Evolutionary conservation across 2,113 vertebrate genomes (phyloP), one percentile per base, ranked within the genome.

Genomic region (Cyphomyrus plagiostoma): DNA sequence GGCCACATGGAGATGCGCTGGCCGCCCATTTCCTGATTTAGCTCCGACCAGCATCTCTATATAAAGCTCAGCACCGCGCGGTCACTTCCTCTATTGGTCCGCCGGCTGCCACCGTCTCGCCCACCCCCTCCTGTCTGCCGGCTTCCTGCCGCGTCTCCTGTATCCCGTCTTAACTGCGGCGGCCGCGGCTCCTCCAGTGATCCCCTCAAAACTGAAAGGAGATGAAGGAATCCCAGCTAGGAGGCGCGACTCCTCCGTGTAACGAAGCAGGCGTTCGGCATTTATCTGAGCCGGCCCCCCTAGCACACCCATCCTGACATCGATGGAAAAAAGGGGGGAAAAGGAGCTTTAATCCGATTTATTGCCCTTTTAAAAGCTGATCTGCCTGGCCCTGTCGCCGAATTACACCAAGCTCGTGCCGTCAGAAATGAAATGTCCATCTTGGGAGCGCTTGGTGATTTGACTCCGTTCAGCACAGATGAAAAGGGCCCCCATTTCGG

Each of bases 361-460:
- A 91, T 89, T 92, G 90, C 90, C 92, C 94, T 80, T 94, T 93
- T 94, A 94, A 95, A 93, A 95, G 93, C 91, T 93, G 95, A 94
- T 92, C 58, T 93, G 92, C 92, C 92, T 92, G 93, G 90, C 92
- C 92, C 91, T 89, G 17, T 30, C 11, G 13, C 7, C 48, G 62
- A 77, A 82, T 89, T 89, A 89, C 49, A 13, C 88, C 30, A 15
- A 50, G 70, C 70, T 52, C 30, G 13, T 4, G 48, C 88, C 26
- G 66, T 82, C 66, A 89, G 30, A 1, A 19, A 52, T 42, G 70
- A 82, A 89, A 89, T 49, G 88, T 74, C 88, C 48, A 77, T 89
- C 70, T 89, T 39, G 66, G 70, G 66, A 50, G 30, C 48, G 74
- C 48, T 89, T 42, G 48, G 88, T n/a, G 77, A 50, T n/a, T 49